These are phyloP conservation scores for Salmo trutta DNA, from an alignment of 2,797 vertebrate genomes.

Conservation along the genomic window DNA sequence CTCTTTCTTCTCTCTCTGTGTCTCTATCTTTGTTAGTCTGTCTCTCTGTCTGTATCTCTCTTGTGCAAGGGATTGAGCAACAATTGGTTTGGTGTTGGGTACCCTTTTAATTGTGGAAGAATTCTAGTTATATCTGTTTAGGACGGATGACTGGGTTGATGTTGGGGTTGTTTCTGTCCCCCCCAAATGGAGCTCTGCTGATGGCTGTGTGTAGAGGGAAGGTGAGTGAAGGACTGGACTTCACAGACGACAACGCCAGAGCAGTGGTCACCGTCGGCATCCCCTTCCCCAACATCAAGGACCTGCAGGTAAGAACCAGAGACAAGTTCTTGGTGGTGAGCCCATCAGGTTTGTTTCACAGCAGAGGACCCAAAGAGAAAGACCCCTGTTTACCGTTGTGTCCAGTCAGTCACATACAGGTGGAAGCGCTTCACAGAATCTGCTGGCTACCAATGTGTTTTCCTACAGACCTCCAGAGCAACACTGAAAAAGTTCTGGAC, in stretches of 20 bases:
- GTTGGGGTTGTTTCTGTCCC: not conserved
- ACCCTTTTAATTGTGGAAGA: not conserved
- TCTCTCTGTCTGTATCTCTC: no score
- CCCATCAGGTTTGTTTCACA: no score
- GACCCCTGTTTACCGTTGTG: no score
- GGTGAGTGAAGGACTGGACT: conserved; percentile 96
- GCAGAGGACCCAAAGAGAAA: no score
- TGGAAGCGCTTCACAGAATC: not conserved
- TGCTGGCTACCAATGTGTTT: not conserved
- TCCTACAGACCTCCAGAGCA: not conserved
- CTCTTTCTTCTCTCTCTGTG: no score
- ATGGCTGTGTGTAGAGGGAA: conserved; percentile 97
- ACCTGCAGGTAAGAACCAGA: conserved; percentile 85
- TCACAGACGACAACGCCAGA: conserved; percentile 95
- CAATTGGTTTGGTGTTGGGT: not conserved
- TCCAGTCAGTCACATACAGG: no score
- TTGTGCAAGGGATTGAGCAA: no score
- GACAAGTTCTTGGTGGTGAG: no score
- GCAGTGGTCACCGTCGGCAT: conserved; percentile 95
- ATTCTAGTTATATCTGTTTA: no score
- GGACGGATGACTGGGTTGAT: not conserved
- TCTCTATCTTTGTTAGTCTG: no score
- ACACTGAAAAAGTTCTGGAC: not conserved
- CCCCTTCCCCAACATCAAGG: conserved; percentile 94
- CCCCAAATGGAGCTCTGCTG: conserved; percentile 88